These are phyloP conservation scores for Macrochelys suwanniensis DNA, from an alignment of 2,797 vertebrate genomes.

Conservation along the genomic window DNA sequence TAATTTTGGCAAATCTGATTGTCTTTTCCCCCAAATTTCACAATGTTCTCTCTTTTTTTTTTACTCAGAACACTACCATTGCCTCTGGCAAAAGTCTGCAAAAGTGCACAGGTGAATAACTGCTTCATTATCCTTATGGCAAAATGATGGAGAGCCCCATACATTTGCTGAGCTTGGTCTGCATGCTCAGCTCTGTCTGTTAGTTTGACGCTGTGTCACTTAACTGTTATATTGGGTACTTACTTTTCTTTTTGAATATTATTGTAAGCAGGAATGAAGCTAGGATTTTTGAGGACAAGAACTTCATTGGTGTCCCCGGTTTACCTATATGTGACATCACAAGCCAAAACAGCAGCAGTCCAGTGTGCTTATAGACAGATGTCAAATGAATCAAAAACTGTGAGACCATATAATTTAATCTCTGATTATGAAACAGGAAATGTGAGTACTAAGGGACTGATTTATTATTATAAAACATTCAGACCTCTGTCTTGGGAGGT, in stretches of 20 bases:
- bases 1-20: not conserved
- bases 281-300: not conserved
- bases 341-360: slow-evolving; percentile 25
- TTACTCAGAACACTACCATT: not conserved
- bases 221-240: not conserved
- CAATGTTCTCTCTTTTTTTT: not conserved
- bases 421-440: slow-evolving; percentile 69
- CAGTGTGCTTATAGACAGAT: not conserved
- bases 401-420: slow-evolving; percentile 60
- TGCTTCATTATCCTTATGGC: not conserved
- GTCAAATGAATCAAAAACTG: slow-evolving; percentile 48
- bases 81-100: not conserved
- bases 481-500: slow-evolving; percentile 46
- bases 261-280: not conserved
- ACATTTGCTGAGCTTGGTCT: not conserved
- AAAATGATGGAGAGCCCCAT: not conserved
- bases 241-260: not conserved
- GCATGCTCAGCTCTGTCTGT: not conserved
- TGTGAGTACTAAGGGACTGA: slow-evolving; percentile 54
- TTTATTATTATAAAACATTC: slow-evolving; percentile 71
- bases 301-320: not conserved
- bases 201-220: not conserved
- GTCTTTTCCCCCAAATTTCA: not conserved
- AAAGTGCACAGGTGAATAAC: not conserved
- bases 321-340: slow-evolving; percentile 51